These are phyloP conservation scores for Hesperophylax magnus DNA, from an alignment of 1,140 invertebrate species.

Conservation along the genomic window DNA sequence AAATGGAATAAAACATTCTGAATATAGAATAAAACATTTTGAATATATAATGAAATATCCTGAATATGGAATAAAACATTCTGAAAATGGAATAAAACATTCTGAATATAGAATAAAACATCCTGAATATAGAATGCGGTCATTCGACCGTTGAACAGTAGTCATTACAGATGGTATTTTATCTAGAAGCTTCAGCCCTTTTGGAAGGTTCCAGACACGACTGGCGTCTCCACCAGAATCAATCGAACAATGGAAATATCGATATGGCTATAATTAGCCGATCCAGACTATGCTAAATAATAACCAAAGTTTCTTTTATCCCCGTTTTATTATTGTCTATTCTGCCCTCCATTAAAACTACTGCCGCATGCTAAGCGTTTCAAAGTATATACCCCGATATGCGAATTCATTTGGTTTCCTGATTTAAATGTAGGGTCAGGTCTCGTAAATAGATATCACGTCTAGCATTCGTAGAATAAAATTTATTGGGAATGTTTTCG, in stretches of 20 bases:
- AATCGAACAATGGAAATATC: conserved; percentile 54
- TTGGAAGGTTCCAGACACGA: conserved; percentile 39
- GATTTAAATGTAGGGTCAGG: conserved; percentile 12
- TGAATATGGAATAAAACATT: no score
- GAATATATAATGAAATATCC: no score
- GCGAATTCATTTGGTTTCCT: conserved; percentile 14
- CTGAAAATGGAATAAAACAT: no score
- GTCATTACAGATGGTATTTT: conserved; percentile 25
- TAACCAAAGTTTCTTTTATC: not conserved
- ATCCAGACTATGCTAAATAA: conserved; percentile 36
- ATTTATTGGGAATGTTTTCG: not conserved
- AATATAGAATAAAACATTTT: no score
- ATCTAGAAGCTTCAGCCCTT: conserved; percentile 1
- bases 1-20: no score
- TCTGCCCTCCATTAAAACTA: conserved; percentile 3
- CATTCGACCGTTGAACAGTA: conserved; percentile 14
- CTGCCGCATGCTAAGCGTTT: conserved; percentile 35
- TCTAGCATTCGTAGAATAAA: conserved; percentile 16
- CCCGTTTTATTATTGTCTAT: conserved; percentile 8
- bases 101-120: not conserved
- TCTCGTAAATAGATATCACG: not conserved
- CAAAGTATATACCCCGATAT: conserved; percentile 21
- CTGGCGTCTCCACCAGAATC: conserved; percentile 42
- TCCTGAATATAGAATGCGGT: not conserved
- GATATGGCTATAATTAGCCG: conserved; percentile 48